Evolutionary conservation across 2,113 vertebrate genomes (phyloP).

Genomic region (Pollachius pollachius): DNA sequence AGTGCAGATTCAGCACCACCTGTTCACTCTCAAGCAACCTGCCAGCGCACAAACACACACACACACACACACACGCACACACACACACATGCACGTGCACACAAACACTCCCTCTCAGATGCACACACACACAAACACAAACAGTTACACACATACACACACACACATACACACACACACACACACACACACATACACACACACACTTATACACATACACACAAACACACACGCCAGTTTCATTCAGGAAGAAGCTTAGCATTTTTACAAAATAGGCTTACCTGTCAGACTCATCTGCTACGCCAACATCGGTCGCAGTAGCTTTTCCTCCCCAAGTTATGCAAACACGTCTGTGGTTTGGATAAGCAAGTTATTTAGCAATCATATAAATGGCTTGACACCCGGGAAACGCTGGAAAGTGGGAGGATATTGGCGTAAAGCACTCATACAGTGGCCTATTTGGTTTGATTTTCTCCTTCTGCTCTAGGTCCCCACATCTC

Average conservation of each 20-base stretch:
- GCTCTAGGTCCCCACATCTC: too few relatives aligned
- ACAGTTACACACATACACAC: too few relatives aligned
- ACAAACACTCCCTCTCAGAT: too few relatives aligned
- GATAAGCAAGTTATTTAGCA: neutral
- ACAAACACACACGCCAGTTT: slow-evolving; percentile 32
- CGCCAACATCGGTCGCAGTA: slow-evolving; percentile 5
- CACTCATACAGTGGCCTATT: too few relatives aligned
- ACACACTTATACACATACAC: too few relatives aligned
- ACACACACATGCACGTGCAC: neutral
- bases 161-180: neutral
- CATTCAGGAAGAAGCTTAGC: slow-evolving; percentile 59
- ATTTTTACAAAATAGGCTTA: slow-evolving; percentile 67
- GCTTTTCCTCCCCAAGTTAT: slow-evolving; percentile 3
- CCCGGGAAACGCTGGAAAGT: neutral
- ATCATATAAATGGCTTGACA: neutral
- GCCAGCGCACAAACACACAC: slow-evolving; percentile 6
- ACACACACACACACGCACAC: neutral
- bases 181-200: too few relatives aligned
- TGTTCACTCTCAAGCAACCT: slow-evolving; percentile 44
- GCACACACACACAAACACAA: too few relatives aligned
- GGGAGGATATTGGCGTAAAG: too few relatives aligned
- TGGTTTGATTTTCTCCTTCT: too few relatives aligned
- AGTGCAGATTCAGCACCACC: slow-evolving; percentile 32
- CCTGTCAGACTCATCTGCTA: slow-evolving; percentile 54
- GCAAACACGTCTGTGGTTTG: neutral